Conservation (phyloP, 1,140 invertebrate species). For the Zaprionus tsacasi region DNA sequence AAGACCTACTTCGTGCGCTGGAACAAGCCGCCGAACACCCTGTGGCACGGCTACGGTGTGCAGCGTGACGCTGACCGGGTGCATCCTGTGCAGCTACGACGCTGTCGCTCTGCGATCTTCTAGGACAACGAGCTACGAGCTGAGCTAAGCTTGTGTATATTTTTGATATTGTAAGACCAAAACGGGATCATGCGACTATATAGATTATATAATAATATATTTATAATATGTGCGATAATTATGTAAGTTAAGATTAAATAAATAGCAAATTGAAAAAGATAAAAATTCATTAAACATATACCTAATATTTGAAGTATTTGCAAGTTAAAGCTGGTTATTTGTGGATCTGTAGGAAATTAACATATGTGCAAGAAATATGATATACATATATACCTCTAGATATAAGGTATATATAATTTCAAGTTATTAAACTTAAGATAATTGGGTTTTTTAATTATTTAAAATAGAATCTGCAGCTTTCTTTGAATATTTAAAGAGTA, state of each 20-base stretch:
- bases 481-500: no score
- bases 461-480: no score
- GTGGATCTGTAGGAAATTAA: no score
- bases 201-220: neutral
- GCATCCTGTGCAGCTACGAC: constrained; percentile 43
- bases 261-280: constrained; percentile 20
- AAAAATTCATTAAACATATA: no score
- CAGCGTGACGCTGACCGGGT: constrained; percentile 18
- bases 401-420: no score
- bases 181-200: constrained; percentile 1
- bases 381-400: neutral
- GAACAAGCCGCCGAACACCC: constrained; percentile 71
- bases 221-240: neutral
- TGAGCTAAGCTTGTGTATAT: constrained; percentile 30
- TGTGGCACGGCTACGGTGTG: constrained; percentile 69
- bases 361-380: neutral
- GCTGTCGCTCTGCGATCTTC: constrained; percentile 72
- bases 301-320: no score
- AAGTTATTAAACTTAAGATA: no score
- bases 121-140: constrained; percentile 18
- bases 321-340: no score
- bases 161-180: constrained; percentile 32
- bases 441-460: no score
- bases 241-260: constrained; percentile 18
- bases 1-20: constrained; percentile 78